Conservation (phyloP, 2,797 vertebrate genomes). For the Esox lucius region DNA sequence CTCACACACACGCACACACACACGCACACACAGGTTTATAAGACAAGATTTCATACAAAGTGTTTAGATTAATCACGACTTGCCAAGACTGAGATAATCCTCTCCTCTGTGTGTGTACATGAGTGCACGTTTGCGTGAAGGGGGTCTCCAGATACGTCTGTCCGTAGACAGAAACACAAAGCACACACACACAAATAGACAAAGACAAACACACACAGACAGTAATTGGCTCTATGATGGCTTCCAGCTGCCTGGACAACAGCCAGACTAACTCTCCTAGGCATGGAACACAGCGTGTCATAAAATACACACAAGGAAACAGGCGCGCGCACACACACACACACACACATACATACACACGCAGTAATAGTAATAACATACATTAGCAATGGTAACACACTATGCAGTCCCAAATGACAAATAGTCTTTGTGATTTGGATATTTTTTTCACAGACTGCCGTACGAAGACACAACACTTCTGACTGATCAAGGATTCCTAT, state of each 20-base stretch:
- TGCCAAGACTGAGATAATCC: background rate
- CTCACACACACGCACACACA: background rate
- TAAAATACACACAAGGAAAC: slow-evolving; percentile 74
- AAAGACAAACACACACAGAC: slow-evolving; percentile 65
- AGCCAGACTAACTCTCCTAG: slow-evolving; percentile 82
- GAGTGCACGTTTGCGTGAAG: background rate
- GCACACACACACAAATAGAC: background rate
- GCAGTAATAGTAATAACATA: slow-evolving; percentile 81
- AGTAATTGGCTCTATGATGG: slow-evolving; percentile 94
- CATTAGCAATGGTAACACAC: slow-evolving; percentile 15
- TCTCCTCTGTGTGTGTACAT: background rate
- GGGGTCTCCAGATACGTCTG: background rate
- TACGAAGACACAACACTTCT: background rate
- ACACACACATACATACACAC: slow-evolving; percentile 29
- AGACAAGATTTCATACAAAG: background rate
- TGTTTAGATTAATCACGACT: background rate
- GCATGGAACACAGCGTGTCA: slow-evolving; percentile 78
- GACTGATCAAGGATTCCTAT: background rate
- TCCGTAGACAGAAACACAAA: slow-evolving; percentile 1
- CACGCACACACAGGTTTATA: background rate
- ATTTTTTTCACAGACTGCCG: slow-evolving; percentile 60
- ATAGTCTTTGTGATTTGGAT: slow-evolving; percentile 79
- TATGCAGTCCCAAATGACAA: slow-evolving; percentile 76
- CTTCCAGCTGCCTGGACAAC: slow-evolving; percentile 89
- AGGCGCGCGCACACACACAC: slow-evolving; percentile 5